Evolutionary conservation across 2,113 vertebrate genomes (phyloP), one percentile per base, ranked within the genome.

Genomic region (Mystacornis crossleyi): DNA sequence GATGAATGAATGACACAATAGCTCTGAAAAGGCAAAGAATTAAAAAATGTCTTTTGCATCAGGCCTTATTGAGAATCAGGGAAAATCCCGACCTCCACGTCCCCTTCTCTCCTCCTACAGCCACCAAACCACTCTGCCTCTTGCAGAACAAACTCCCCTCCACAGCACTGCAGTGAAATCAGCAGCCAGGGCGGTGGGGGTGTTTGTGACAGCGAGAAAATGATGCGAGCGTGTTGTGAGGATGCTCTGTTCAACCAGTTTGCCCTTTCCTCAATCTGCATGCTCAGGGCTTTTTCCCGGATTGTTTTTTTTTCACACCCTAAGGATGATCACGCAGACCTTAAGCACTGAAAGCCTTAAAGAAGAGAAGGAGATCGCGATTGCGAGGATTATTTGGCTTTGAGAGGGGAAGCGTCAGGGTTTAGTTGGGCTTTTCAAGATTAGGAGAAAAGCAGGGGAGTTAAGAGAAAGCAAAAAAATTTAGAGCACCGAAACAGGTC

Each of bases 341-440:
- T 88, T 83, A 86, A 90, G 55, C 81, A 55, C 0, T 7, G 38
- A 70, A 82, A 93, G 75, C 43, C 69, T 89, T 92, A 64, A 88
- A 86, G 62, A 86, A 3, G 2, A 90, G 90, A 47, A 85, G 58
- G 65, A 81, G 64, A 53, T 61, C 42, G 72, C 53, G 60, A 42
- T 61, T 55, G 75, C 5, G 12, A 71, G 86, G 92, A 94, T 96
- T 95, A 92, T 75, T 94, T 45, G 51, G 69, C 86, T 93, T 90
- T 61, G 61, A 78, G 71, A 93, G 40, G 67, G 34, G 61, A 86
- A 94, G 69, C 23, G 0, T 53, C n/a, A 38, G 72, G 96, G 50
- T 86, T 96, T 93, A 81, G 40, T 60, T 33, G 53, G 79, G 69
- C 48, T 90, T 90, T 75, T 92, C 81, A 89, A 96, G 92, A 92